Percentiles rank a stretch among this genome's conserved stretches.
These are phyloP conservation scores for Tamandua tetradactyla DNA, from an alignment of 2,797 vertebrate genomes.

Conservation along the genomic window DNA sequence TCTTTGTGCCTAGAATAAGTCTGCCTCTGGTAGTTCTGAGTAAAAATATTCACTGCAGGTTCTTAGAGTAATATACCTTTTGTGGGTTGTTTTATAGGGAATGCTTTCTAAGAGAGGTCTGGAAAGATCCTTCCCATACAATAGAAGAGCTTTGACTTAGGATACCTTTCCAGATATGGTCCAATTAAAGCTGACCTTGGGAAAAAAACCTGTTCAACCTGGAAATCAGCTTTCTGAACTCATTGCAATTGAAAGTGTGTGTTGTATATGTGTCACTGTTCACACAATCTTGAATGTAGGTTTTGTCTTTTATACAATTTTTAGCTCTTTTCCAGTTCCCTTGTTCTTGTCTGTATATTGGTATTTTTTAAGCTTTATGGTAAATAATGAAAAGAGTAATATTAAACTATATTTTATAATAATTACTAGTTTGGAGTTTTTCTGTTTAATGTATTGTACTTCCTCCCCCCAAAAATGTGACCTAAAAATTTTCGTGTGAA, in stretches of 20 bases:
- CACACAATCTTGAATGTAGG: background rate
- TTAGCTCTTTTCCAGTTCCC: slow-evolving; percentile 55
- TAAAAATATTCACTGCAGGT: background rate
- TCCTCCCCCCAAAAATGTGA: background rate
- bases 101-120: background rate
- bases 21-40: background rate
- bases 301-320: slow-evolving; percentile 5
- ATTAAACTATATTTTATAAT: slow-evolving; percentile 74
- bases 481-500: background rate
- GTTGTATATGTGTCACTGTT: background rate
- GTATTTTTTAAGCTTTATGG: slow-evolving; percentile 68
- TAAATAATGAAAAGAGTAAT: slow-evolving; percentile 46
- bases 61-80: background rate
- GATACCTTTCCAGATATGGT: background rate
- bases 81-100: background rate
- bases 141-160: background rate
- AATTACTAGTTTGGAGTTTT: background rate
- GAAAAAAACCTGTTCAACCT: background rate
- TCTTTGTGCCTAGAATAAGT: background rate
- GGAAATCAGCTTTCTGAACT: background rate
- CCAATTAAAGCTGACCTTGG: background rate
- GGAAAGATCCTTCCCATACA: background rate
- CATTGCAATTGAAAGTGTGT: background rate
- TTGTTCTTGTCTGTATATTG: slow-evolving; percentile 46
- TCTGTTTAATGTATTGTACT: background rate